phyloP scores from a whole-genome alignment of 2,888 invertebrate genomes.

The Catocala fraxini region DNA sequence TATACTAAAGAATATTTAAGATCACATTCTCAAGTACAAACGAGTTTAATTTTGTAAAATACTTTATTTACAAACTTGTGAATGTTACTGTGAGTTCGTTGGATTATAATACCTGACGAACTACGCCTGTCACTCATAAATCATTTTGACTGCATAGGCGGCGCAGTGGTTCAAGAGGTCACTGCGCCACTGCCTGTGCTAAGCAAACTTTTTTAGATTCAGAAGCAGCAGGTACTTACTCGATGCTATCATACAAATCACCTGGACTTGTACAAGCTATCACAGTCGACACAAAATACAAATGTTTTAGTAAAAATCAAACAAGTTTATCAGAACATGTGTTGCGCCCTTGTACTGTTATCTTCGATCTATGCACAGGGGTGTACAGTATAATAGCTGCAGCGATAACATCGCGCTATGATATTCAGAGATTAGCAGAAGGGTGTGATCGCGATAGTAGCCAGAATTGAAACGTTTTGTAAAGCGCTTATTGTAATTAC shows the following conservation, averaged over 20 bases:
- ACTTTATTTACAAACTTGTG: too few relatives aligned
- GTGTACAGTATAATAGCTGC: slow-evolving; percentile 56
- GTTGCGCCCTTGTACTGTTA: slow-evolving; percentile 52
- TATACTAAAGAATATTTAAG: too few relatives aligned
- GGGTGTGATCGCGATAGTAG: slow-evolving; percentile 54
- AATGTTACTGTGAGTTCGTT: too few relatives aligned
- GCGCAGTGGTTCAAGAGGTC: too few relatives aligned
- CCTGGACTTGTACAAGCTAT: neutral
- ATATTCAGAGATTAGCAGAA: slow-evolving; percentile 46
- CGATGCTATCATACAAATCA: neutral
- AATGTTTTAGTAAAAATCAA: slow-evolving; percentile 6
- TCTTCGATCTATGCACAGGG: slow-evolving; percentile 58
- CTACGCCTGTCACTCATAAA: too few relatives aligned
- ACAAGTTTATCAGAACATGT: slow-evolving; percentile 36
- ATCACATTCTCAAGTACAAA: too few relatives aligned
- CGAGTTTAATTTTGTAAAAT: too few relatives aligned
- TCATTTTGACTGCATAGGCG: too few relatives aligned
- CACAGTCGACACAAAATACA: neutral
- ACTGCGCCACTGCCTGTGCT: too few relatives aligned
- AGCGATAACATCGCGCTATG: slow-evolving; percentile 49
- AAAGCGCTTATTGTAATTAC: slow-evolving; percentile 31
- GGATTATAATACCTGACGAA: too few relatives aligned
- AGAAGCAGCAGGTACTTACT: too few relatives aligned
- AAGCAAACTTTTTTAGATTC: too few relatives aligned
- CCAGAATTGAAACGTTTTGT: slow-evolving; percentile 49